Evolutionary conservation across 2,888 invertebrate genomes (phyloP).

Genomic region (Harpagoxenus sublaevis): DNA sequence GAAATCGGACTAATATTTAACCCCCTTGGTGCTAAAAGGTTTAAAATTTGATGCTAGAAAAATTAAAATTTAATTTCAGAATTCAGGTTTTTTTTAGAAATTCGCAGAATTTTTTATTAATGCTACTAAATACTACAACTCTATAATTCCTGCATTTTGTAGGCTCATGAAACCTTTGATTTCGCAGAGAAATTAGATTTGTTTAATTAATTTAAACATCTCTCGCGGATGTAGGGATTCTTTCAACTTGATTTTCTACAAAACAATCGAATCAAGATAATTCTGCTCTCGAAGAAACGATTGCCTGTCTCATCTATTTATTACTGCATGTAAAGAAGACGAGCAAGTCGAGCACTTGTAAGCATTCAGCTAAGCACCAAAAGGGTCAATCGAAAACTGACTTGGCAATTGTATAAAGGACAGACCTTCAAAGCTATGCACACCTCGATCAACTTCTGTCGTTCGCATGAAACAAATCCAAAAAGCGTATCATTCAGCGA

Average conservation of each 20-base stretch:
- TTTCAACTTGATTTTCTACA: conserved; percentile 9
- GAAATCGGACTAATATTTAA: conserved; percentile 20
- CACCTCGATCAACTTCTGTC: conserved; percentile 97
- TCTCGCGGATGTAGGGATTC: not conserved
- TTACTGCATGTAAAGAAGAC: conserved; percentile 25
- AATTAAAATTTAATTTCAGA: conserved; percentile 8
- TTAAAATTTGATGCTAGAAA: not conserved
- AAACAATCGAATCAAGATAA: conserved; percentile 22
- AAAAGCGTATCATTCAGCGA: conserved; percentile 86
- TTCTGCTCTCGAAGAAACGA: not conserved
- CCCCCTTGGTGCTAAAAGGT: conserved; percentile 36
- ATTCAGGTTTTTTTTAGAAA: conserved; percentile 12
- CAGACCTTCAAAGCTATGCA: conserved; percentile 97
- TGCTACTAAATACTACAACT: not conserved
- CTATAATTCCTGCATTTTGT: not conserved
- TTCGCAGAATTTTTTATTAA: not conserved
- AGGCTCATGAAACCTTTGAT: not conserved
- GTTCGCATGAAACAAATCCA: conserved; percentile 89
- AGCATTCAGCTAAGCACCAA: conserved; percentile 47
- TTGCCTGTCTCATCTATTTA: conserved; percentile 29
- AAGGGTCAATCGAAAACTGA: conserved; percentile 54
- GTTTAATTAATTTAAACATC: not conserved
- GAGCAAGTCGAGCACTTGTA: conserved; percentile 47
- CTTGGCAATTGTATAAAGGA: conserved; percentile 77
- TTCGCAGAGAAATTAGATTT: conserved; percentile 1